Base-by-base conservation (phyloP, 2,888 invertebrate genomes). In the Salticus scenicus region DNA sequence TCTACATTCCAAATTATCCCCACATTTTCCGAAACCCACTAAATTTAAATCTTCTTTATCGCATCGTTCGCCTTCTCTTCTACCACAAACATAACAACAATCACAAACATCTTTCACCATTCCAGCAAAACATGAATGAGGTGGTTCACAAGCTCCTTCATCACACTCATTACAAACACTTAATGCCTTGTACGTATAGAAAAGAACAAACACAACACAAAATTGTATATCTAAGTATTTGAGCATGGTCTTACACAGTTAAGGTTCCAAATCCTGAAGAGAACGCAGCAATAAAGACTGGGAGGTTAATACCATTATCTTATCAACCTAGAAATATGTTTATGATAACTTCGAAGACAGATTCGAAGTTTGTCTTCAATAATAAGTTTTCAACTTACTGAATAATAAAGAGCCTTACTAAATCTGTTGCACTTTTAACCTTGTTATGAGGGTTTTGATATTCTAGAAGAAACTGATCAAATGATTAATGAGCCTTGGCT, bases 61-160 rank as follows among this genome's bases (percentile, higher is more conserved):
- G 89, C 93, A 93, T 20, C 92, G 88, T 88, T 93, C 92, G 1
- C 92, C 93, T 88, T 92, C 92, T 5, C 91, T 90, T 69, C 91
- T 91, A 2, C 92, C 93, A 89, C 93, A 93, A 17, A 92, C 90
- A 7, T 90, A 88, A 88, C 93, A 93, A 89, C 93, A 93, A 64
- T 91, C 91, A 89, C 93, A 93, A 12, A 90, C 89, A 89, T 93
- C 93, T 79, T 91, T 90, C 10, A 92, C 92, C 41, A 92, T 88
- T 24, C 93, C 93, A n/a, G 92, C 90, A 41, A 91, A 89, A 89
- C 93, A 93, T 67, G 91, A 91, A 12, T 87, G 87, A 24, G 90
- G 90, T n/a, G 90, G 90, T 4, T 91, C 91, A 87, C 92, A 92
- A 88, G 73, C 31, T n/a, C 82, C 83, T 66, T 70, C 75, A 51